Base-by-base conservation (phyloP, 23 tunicate species). In the Aplidium turbinatum region DNA sequence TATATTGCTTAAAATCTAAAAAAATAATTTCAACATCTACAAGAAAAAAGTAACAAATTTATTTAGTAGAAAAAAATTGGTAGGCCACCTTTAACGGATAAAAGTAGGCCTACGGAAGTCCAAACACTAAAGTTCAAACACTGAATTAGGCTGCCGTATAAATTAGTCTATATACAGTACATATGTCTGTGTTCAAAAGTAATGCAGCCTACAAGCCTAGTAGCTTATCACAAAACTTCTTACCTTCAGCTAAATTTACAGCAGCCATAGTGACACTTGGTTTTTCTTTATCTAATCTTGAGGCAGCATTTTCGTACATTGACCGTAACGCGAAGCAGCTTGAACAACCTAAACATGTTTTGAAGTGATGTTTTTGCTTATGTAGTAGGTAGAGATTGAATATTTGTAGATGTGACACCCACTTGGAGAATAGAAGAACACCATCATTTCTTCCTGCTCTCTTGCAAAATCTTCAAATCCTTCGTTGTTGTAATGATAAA, bases 371-470 rank as follows among this genome's bases (percentile, higher is more conserved):
- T 9, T 9, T 42, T 42, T 42, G 11, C 50, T 42, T 9, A 42
- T 11, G 11, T 42, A 9, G 13, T 16, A 42, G 11, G 16, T 11
- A 42, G 16, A 11, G 16, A 42, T 42, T 42, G 13, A 42, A n/a
- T n/a, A 42, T 9, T 42, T 9, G 13, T 9, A 42, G 24, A 40
- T 20, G 18, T 5, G 19, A 35, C 28, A 35, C 70, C 47, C 45
- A 91, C 97, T 64, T 57, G 83, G 82, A 3, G 97, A 78, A 47
- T 84, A 91, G 35, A 91, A 91, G 48, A 84, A 72, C 1, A 91
- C 91, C 74, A 91, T 51, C 80, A 83, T 77, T 6, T 78, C 80
- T 47, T 79, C 86, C 21, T 84, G 85, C 9, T 91, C 90, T 50
- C 62, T 33, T 1, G 79, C 86, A 58, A 91, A 91, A 45, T 58